Evolutionary conservation across 2,888 invertebrate genomes (phyloP), one percentile per base, ranked within the genome.

Genomic region (Girardia tigrina): DNA sequence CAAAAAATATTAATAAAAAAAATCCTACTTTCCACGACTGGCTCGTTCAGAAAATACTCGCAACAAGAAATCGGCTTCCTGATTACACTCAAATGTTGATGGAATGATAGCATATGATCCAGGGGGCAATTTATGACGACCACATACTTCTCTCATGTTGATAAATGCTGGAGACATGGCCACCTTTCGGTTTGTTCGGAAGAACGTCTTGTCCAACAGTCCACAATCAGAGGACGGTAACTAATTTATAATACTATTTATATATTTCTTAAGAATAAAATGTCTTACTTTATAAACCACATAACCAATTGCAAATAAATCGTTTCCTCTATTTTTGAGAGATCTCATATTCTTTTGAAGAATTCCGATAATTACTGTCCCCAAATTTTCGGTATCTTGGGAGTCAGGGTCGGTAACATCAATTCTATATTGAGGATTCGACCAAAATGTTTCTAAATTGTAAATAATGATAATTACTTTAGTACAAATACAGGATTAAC

Each of bases 41-140:
- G 28, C 71, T 27, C 28, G 42, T 86, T 97, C 97, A 29, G 94
- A 91, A 89, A 94, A 98, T 79, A 95, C 90, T 80, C 98, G 87
- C 75, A 98, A 86, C 79, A 98, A 86, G 84, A 95, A 98, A 84
- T 97, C 94, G 28, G 93, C 97, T 81, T 95, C 93, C 82, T 94
- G 91, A 79, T 93, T 90, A 0, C 94, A 91, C 79, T 97, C 94
- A 84, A 94, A 98, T 0, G 97, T 95, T 71, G 94, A 94, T 0
- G 98, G 97, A 75, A 98, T 89, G 80, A 98, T 91, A 80, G 92
- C 90, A 86, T 98, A 98, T 23, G 89, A 88, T 28, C 97, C 97
- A 0, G 93, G 94, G 1, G 92, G 91, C 76, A 97, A 87, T 83
- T 92, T 92, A 86, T 97, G 95, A 29, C 98, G 90, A 78, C 88